These are phyloP conservation scores for Cephus spinipes DNA, from an alignment of 2,888 invertebrate genomes.

Conservation along the genomic window DNA sequence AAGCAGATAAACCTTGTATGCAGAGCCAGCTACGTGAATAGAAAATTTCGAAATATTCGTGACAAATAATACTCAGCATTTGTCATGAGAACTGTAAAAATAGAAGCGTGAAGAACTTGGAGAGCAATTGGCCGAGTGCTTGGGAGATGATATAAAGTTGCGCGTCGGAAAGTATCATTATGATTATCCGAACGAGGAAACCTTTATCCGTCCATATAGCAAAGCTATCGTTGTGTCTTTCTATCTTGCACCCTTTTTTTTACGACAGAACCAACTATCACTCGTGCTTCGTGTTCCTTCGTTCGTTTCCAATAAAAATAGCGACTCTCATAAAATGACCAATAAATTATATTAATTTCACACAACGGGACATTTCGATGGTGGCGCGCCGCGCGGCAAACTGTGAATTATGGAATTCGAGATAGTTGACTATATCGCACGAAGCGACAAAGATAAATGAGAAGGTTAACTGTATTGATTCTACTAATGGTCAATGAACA, in stretches of 20 bases:
- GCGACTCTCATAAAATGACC: slow-evolving; percentile 34
- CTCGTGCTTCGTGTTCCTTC: slow-evolving; percentile 12
- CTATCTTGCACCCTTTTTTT: slow-evolving; percentile 22
- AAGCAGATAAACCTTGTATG: too few relatives aligned
- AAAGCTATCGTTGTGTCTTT: neutral
- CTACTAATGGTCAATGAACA: too few relatives aligned
- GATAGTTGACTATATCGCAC: neutral
- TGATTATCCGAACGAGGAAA: neutral
- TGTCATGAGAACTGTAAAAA: neutral
- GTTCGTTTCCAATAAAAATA: slow-evolving; percentile 31
- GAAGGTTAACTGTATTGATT: too few relatives aligned
- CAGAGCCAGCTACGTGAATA: too few relatives aligned
- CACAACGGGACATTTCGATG: neutral
- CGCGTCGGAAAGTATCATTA: neutral
- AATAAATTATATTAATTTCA: slow-evolving; percentile 38
- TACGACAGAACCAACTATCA: slow-evolving; percentile 27
- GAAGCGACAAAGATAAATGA: neutral
- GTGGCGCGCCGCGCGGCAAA: neutral
- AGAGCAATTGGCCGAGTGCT: neutral
- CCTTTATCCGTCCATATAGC: neutral
- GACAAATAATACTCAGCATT: neutral
- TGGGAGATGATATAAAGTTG: neutral
- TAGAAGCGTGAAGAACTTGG: neutral
- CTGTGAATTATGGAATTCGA: neutral
- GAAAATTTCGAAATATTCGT: neutral